Evolutionary conservation across 2,113 vertebrate genomes (phyloP).

Genomic region (Saimiri boliviensis): DNA sequence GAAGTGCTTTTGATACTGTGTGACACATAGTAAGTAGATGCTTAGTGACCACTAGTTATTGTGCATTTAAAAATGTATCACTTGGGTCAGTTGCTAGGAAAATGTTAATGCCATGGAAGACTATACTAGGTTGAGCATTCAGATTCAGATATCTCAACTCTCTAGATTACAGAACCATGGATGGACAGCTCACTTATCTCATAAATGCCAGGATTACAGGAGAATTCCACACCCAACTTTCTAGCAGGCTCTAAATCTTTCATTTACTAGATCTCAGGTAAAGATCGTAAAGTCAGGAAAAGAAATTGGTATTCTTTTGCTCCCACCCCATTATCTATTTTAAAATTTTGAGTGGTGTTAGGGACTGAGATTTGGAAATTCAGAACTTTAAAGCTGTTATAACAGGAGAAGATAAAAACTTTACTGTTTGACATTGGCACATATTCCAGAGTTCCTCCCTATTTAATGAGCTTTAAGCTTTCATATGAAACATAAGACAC

Average conservation of each 20-base stretch:
- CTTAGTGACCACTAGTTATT: not conserved
- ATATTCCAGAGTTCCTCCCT: constrained; percentile 85
- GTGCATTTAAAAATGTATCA: constrained; percentile 1
- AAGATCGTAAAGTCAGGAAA: constrained; percentile 43
- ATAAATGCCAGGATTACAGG: constrained; percentile 22
- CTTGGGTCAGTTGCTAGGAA: not conserved
- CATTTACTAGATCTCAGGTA: constrained; percentile 34
- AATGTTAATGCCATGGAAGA: not conserved
- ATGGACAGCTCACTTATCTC: not conserved
- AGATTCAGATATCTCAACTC: not conserved
- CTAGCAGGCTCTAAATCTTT: constrained; percentile 2
- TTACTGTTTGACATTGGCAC: constrained; percentile 86
- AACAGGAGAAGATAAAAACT: constrained; percentile 85
- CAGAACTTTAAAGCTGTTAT: constrained; percentile 75
- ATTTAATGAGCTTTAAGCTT: constrained; percentile 88
- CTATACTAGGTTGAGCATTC: not conserved
- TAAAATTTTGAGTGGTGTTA: constrained; percentile 51
- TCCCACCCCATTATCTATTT: constrained; percentile 54
- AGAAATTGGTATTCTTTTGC: constrained; percentile 44
- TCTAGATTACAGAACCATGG: constrained; percentile 21
- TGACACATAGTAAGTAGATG: not conserved
- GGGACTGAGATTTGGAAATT: constrained; percentile 42
- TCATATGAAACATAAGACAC: constrained; percentile 86
- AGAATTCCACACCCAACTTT: constrained; percentile 18
- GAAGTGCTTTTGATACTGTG: not conserved